Conservation (phyloP, 1,140 invertebrate genomes). For the Lepidurus arcticus region DNA sequence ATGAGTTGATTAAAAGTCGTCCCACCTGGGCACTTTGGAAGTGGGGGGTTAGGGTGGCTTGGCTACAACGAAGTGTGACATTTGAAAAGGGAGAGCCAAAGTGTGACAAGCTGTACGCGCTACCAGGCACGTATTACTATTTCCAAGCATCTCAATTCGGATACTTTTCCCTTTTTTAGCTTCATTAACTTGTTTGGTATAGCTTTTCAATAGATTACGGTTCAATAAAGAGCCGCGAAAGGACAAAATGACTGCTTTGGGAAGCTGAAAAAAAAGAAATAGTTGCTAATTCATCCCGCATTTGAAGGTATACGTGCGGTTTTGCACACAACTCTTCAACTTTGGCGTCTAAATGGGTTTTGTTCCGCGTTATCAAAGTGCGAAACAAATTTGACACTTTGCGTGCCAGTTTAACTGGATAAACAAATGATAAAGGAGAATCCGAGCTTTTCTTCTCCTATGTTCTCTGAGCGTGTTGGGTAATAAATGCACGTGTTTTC, state of each 20-base stretch:
- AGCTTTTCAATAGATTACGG: background rate
- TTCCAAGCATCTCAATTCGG: background rate
- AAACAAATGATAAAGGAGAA: background rate
- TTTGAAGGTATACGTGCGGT: constrained; percentile 13
- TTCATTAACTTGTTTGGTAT: too few relatives aligned
- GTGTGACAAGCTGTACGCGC: constrained; percentile 12
- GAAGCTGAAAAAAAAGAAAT: background rate
- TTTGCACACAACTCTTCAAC: background rate
- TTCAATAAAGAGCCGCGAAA: background rate
- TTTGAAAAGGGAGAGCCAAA: background rate
- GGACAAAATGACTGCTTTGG: background rate
- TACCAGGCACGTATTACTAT: constrained; percentile 2
- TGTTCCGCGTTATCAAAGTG: constrained; percentile 12
- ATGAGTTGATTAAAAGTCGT: background rate
- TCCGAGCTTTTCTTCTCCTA: background rate
- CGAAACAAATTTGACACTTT: background rate
- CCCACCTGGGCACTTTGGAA: background rate
- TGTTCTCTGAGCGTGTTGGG: background rate
- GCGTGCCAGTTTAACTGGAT: background rate
- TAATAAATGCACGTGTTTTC: background rate
- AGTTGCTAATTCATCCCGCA: constrained; percentile 7
- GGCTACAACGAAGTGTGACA: background rate
- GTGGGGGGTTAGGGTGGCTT: background rate
- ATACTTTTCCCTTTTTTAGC: background rate
- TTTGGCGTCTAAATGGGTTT: background rate